A percentile compares a stretch with the other conserved stretches of the same genome.
Conservation (phyloP, 2,797 vertebrate species). For the Pantherophis alleghaniensis region DNA sequence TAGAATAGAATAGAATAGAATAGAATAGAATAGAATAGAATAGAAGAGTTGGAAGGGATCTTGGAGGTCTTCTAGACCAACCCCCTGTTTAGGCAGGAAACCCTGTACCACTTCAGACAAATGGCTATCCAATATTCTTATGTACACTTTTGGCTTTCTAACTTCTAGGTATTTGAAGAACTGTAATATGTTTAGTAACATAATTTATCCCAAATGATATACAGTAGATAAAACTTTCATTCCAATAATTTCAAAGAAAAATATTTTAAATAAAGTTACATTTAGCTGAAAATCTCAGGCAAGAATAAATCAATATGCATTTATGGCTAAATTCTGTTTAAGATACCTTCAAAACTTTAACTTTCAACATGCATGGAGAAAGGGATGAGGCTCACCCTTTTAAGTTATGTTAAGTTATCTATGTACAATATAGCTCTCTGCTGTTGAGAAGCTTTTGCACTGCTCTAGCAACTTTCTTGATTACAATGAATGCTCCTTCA, state of each 20-base stretch:
- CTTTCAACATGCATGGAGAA: background rate
- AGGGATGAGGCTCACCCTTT: background rate
- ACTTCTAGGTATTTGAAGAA: background rate
- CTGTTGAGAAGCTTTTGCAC: too few species aligned
- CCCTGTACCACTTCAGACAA: too few species aligned
- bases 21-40: too few species aligned
- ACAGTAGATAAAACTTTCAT: background rate
- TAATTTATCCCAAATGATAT: background rate
- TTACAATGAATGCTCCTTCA: too few species aligned
- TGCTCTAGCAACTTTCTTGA: too few species aligned
- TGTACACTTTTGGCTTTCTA: background rate
- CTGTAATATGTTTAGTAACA: background rate
- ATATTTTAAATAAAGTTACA: background rate
- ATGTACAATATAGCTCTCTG: background rate
- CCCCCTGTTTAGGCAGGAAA: too few species aligned
- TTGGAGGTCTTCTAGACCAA: too few species aligned
- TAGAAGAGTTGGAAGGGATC: too few species aligned
- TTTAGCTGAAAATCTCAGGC: background rate
- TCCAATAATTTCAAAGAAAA: background rate
- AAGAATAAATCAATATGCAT: background rate
- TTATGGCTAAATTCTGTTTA: too few species aligned
- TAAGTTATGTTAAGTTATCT: background rate
- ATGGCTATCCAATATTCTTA: background rate
- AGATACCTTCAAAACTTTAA: background rate
- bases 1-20: too few species aligned